A percentile compares a stretch with the other conserved stretches of the same genome.
These are phyloP conservation scores for Acipenser oxyrinchus DNA, from an alignment of 2,797 vertebrate genomes.

Conservation along the genomic window DNA sequence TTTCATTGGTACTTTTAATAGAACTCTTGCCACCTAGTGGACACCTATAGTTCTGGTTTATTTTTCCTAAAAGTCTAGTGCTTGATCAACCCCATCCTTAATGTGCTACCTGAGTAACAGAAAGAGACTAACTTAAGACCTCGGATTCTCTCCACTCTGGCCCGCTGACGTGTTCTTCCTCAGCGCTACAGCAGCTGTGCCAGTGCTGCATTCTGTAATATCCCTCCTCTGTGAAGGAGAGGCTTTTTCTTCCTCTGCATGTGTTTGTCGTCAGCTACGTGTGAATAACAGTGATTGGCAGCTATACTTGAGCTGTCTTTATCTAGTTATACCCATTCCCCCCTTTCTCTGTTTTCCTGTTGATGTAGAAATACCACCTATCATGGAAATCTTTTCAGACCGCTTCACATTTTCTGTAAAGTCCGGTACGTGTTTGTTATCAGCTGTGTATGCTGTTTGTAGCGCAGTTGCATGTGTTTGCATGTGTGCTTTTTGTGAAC, in stretches of 20 bases:
- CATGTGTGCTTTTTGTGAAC: conserved; percentile 45
- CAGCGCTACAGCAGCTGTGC: neutral
- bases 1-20: too few species aligned
- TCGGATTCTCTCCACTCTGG: too few species aligned
- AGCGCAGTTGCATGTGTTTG: conserved; percentile 48
- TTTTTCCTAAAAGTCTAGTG: too few species aligned
- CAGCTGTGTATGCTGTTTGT: conserved; percentile 29
- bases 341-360: conserved; percentile 49
- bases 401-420: conserved; percentile 63
- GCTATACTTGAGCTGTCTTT: conserved; percentile 11
- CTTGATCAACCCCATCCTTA: too few species aligned
- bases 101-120: too few species aligned
- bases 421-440: conserved; percentile 59
- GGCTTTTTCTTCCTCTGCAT: conserved; percentile 35
- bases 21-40: too few species aligned
- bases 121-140: too few species aligned
- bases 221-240: neutral
- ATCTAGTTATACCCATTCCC: conserved; percentile 35
- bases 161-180: too few species aligned
- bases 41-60: too few species aligned
- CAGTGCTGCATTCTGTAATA: neutral
- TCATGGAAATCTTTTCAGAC: conserved; percentile 64
- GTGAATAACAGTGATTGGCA: conserved; percentile 9
- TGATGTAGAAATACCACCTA: conserved; percentile 58
- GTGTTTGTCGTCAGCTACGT: conserved; percentile 41